Evolutionary conservation across 2,888 invertebrate genomes (phyloP).

Genomic region (Synanthedon formicaeformis): DNA sequence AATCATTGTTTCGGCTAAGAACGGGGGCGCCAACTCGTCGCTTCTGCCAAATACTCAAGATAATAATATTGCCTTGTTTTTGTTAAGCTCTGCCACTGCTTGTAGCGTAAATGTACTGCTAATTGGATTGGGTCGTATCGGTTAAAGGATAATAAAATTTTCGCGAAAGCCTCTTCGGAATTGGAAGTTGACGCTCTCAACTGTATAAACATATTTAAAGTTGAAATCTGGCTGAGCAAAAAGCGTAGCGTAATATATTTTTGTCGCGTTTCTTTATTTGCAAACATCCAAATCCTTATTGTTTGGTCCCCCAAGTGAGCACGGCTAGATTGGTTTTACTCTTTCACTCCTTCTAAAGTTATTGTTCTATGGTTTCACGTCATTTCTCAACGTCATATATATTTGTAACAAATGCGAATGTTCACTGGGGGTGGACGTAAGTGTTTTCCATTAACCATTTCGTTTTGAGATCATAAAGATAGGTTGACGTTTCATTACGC

Average conservation of each 20-base stretch:
- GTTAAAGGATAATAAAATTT: constrained; percentile 21
- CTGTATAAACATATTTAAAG: neutral
- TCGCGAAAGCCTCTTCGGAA: constrained; percentile 2
- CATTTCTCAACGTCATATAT: constrained; percentile 61
- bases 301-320: constrained; percentile 28
- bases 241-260: constrained; percentile 5
- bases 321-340: constrained; percentile 57
- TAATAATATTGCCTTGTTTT: constrained; percentile 50
- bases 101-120: constrained; percentile 34
- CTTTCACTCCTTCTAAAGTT: constrained; percentile 46
- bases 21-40: constrained; percentile 50
- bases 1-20: constrained; percentile 57
- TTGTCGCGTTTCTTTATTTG: constrained; percentile 11
- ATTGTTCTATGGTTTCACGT: constrained; percentile 57
- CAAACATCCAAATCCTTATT: constrained; percentile 26
- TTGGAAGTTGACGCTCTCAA: neutral
- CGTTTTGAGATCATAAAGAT: constrained; percentile 17
- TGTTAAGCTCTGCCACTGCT: constrained; percentile 35
- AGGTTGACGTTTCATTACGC: constrained; percentile 13
- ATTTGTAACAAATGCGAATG: constrained; percentile 15
- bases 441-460: constrained; percentile 37
- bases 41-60: constrained; percentile 42
- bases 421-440: constrained; percentile 36
- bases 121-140: constrained; percentile 37
- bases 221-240: constrained; percentile 3